Evolutionary conservation across 1,140 invertebrate genomes (phyloP).

Genomic region (Meloidogyne exigua): DNA sequence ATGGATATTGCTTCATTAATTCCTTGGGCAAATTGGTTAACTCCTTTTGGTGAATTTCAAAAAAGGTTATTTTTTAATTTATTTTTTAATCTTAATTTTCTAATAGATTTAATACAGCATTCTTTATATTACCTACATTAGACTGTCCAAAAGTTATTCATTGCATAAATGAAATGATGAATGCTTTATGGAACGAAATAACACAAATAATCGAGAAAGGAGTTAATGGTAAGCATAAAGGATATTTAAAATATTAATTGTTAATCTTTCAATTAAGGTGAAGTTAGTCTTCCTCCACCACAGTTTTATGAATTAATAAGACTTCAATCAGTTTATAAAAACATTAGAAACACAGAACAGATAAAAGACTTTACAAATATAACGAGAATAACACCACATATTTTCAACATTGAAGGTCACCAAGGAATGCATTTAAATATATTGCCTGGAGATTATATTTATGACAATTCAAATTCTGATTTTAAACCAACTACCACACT

Average conservation of each 20-base stretch:
- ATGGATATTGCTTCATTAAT: conserved; percentile 39
- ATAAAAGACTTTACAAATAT: conserved; percentile 1
- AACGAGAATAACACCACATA: conserved; percentile 26
- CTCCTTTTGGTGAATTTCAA: conserved; percentile 17
- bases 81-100: background rate
- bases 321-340: background rate
- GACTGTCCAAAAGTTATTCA: background rate
- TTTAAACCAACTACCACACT: conserved; percentile 9
- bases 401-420: conserved; percentile 16
- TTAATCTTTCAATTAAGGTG: no score
- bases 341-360: background rate
- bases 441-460: conserved; percentile 37
- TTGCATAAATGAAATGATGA: conserved; percentile 39
- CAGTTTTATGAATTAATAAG: conserved; percentile 39
- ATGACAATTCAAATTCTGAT: conserved; percentile 24
- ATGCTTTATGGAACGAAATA: conserved; percentile 33
- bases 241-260: no score
- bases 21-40: conserved; percentile 49
- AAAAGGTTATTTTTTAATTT: conserved; percentile 6
- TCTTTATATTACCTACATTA: conserved; percentile 32
- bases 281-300: conserved; percentile 35
- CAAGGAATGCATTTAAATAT: conserved; percentile 14
- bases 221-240: conserved; percentile 9
- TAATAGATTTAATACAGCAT: conserved; percentile 38
- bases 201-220: conserved; percentile 33